Base-by-base conservation (phyloP, 2,797 vertebrate genomes). In the Agapornis canus region DNA sequence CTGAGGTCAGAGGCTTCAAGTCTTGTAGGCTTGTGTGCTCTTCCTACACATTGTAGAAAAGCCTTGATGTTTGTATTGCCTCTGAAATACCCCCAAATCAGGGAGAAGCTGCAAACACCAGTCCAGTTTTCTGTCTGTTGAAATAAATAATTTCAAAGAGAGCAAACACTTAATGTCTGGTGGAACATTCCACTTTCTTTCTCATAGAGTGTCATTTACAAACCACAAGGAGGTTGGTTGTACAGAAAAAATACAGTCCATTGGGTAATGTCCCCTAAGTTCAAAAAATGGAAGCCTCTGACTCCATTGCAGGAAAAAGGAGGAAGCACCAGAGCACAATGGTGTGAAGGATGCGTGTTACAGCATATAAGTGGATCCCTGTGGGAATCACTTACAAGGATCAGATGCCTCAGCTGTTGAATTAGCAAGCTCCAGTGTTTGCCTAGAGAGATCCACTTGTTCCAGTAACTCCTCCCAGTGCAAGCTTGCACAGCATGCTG, bases 401-500 rank as follows among this genome's bases (percentile, higher is more conserved):
- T n/a, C n/a, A 32, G 47, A 54, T 26, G 3, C 37, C n/a, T 69
- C 35, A 25, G 73, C 59, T 65, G 18, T 17, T 25, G 72, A 48
- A 61, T 43, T 6, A 31, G 43, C 42, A 54, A 43, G 68, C 45
- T 25, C 13, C 42, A 37, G 52, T 71, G 22, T 66, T 77, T 88
- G 32, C 49, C 56, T 31, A 2, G 48, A 29, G 23, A 31, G 40
- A 27, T 21, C 48, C 31, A 7, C 18, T n/a, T 25, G 5, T 14
- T 11, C 52, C 63, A 26, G 63, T 10, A 22, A 9, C 9, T 21
- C 56, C n/a, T 59, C 42, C 83, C 37, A 0, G 4, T 12, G 13
- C 13, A 10, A 69, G 10, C n/a, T 56, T 5, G 21, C 40, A 15
- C 17, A 1, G 14, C 0, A 1, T 42, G 63, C 16, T 0, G 4